Evolutionary conservation across 2,113 vertebrate genomes (phyloP), one percentile per base, ranked within the genome.

Genomic region (Hylia prasina): DNA sequence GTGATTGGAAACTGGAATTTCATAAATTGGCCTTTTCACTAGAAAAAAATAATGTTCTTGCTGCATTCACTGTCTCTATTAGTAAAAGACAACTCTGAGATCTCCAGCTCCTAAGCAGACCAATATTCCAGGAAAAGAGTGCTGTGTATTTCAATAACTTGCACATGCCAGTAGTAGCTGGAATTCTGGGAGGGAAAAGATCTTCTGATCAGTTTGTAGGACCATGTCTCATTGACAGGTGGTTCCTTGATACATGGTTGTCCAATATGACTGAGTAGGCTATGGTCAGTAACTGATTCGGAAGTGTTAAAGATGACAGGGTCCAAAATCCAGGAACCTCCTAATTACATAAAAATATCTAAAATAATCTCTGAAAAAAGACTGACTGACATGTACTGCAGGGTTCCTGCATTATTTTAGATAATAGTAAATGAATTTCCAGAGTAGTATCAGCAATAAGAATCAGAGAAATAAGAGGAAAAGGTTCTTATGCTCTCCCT

Each of bases 381-480:
- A 19, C 25, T 79, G 37, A 45, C 31, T 89, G 45, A 65, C 25
- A 45, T 45, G 14, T n/a, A 24, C 13, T 72, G 13, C 3, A 2
- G 17, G 17, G 6, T 16, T 84, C 9, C 11, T 57, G 57, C 53
- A 70, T 90, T 92, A 60, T 79, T 96, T 97, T 89, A 94, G 42
- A 65, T 90, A 92, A 82, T 15, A 95, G 22, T 86, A 91, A 82
- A 92, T 93, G 61, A 82, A 78, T 88, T 97, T 76, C 79, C 66
- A 93, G 64, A 92, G 22, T 33, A 76, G 13, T 53, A 73, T 13
- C 53, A 92, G 68, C 51, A 81, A 75, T 37, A 82, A 85, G 48
- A 82, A 87, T 37, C 24, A 75, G 89, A 95, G 53, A 79, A 89
- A 71, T 35, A 48, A 57, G 56, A 93, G 11, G 63, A 84, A 96